These are phyloP conservation scores for Papilio machaon DNA, from an alignment of 1,140 invertebrate genomes.

Conservation along the genomic window DNA sequence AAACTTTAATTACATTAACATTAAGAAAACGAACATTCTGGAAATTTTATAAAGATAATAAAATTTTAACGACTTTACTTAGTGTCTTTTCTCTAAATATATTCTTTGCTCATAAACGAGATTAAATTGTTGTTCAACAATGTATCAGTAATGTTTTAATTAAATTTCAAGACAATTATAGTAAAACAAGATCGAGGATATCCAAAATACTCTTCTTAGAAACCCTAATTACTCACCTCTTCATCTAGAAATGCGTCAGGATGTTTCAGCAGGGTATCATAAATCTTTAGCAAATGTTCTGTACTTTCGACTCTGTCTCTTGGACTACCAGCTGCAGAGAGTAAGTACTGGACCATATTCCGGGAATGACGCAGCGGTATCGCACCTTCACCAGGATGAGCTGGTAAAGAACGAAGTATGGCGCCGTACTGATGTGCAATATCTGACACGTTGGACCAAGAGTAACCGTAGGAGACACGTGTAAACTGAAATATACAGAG, in stretches of 20 bases:
- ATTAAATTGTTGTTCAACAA: constrained; percentile 3
- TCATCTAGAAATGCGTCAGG: constrained; percentile 76
- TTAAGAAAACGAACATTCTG: constrained; percentile 13
- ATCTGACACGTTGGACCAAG: constrained; percentile 81
- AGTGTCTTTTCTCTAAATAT: background rate
- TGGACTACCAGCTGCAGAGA: constrained; percentile 61
- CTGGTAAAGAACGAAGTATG: constrained; percentile 76
- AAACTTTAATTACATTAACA: constrained; percentile 14
- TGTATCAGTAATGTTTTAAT: background rate
- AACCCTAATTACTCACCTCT: constrained; percentile 51
- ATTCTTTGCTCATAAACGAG: background rate
- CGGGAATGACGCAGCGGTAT: constrained; percentile 62
- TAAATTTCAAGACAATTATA: background rate
- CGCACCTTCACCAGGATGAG: constrained; percentile 83
- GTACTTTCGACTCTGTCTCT: constrained; percentile 59
- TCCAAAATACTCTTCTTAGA: background rate
- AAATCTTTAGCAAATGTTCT: constrained; percentile 67
- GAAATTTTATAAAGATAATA: constrained; percentile 11
- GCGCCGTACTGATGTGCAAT: constrained; percentile 79
- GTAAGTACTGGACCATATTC: constrained; percentile 67
- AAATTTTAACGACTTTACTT: constrained; percentile 15
- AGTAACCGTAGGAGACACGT: constrained; percentile 85
- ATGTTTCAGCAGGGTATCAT: constrained; percentile 69
- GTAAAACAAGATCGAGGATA: background rate
- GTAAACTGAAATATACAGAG: constrained; percentile 80